A percentile compares a stretch with the other conserved stretches of the same genome.
Conservation (phyloP, 2,888 invertebrate species). For the Syrista parreyssii region DNA sequence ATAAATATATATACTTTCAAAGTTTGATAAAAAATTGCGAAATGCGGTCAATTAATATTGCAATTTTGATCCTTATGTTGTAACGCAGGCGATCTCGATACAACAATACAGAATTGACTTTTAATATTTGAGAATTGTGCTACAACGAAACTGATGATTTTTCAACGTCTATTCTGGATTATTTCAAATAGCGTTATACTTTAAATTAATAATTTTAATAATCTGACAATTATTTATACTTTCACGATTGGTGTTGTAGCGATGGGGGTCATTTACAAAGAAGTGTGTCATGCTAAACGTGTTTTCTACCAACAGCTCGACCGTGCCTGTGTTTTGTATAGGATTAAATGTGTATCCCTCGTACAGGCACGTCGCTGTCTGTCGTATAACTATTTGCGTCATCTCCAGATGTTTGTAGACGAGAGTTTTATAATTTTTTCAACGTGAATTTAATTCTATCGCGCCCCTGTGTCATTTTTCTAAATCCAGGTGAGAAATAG, state of each 20-base stretch:
- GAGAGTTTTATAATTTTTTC: conserved; percentile 30
- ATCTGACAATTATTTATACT: background rate
- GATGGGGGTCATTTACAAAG: background rate
- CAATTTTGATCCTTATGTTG: background rate
- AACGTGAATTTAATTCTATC: background rate
- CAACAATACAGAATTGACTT: background rate
- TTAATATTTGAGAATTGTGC: background rate
- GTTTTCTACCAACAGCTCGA: background rate
- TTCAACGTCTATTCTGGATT: background rate
- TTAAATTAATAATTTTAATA: background rate
- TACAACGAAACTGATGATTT: background rate
- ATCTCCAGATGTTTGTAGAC: conserved; percentile 43
- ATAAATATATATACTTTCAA: background rate
- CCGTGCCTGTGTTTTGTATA: background rate
- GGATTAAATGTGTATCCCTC: background rate
- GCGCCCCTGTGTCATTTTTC: background rate
- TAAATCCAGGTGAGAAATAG: background rate
- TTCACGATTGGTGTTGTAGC: background rate
- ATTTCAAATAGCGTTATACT: background rate
- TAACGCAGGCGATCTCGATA: background rate
- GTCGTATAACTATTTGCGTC: conserved; percentile 40
- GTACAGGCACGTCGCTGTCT: conserved; percentile 29
- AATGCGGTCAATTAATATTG: background rate
- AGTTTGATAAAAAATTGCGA: background rate
- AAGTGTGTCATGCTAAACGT: background rate